Evolutionary conservation across 2,797 vertebrate species (phyloP).

Genomic region (Acipenser oxyrinchus): DNA sequence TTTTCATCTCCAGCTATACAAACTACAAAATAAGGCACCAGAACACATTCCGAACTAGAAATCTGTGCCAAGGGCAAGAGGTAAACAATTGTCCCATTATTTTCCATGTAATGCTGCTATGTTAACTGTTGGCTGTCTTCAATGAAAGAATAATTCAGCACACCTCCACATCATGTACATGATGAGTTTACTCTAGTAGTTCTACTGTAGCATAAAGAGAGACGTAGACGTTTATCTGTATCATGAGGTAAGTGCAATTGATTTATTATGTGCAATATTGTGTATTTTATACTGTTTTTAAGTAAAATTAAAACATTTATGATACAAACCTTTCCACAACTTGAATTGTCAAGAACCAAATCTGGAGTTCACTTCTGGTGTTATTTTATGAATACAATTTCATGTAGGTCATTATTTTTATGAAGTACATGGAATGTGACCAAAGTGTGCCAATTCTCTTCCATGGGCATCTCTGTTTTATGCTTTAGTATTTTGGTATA

Average conservation of each 20-base stretch:
- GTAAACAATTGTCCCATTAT: background rate
- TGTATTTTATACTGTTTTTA: conserved; percentile 77
- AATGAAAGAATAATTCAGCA: conserved; percentile 20
- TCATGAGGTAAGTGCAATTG: conserved; percentile 69
- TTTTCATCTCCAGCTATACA: background rate
- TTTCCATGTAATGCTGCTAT: conserved; percentile 10
- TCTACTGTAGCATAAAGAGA: conserved; percentile 58
- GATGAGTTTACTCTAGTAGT: conserved; percentile 41
- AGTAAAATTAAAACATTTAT: conserved; percentile 57
- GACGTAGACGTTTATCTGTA: conserved; percentile 46
- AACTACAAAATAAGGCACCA: background rate
- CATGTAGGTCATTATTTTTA: too few species aligned
- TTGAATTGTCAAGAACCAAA: conserved; percentile 39
- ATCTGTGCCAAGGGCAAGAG: background rate
- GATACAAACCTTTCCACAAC: conserved; percentile 58
- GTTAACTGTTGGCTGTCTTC: conserved; percentile 33
- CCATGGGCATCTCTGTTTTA: too few species aligned
- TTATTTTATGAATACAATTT: too few species aligned
- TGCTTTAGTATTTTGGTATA: too few species aligned
- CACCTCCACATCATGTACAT: conserved; percentile 24
- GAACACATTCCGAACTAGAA: background rate
- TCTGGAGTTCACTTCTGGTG: background rate
- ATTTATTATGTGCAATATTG: conserved; percentile 55
- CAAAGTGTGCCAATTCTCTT: too few species aligned
- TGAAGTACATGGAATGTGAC: too few species aligned